A percentile compares a stretch with the other conserved stretches of the same genome.
These are phyloP conservation scores for Passer montanus DNA, from an alignment of 2,113 vertebrate genomes.

Conservation along the genomic window DNA sequence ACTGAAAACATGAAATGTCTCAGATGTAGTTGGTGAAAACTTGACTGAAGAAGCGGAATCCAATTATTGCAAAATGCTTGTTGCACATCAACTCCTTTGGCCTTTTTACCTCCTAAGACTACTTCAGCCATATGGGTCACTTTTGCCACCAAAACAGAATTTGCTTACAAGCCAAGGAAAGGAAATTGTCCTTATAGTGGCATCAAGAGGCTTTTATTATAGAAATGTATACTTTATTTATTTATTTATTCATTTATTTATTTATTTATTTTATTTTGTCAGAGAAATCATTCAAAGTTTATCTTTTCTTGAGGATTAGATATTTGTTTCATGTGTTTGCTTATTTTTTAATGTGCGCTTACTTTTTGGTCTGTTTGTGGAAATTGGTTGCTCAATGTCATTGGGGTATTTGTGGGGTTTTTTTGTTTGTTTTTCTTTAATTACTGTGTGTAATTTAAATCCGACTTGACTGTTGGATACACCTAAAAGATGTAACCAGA, in stretches of 20 bases:
- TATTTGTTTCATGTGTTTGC: background rate
- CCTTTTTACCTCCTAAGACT: background rate
- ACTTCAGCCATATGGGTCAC: background rate
- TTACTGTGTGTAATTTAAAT: background rate
- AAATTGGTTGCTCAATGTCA: background rate
- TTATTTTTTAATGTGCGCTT: background rate
- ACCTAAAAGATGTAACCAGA: background rate
- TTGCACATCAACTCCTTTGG: background rate
- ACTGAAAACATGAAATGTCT: background rate
- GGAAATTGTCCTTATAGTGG: background rate
- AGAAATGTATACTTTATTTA: too few relatives aligned
- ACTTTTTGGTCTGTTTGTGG: background rate
- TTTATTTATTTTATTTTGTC: background rate
- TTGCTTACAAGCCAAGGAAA: background rate
- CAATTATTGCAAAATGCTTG: background rate
- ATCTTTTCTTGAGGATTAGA: background rate
- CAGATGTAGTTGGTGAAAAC: background rate
- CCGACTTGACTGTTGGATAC: background rate
- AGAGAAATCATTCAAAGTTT: background rate
- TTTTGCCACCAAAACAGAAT: background rate
- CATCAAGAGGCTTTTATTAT: background rate
- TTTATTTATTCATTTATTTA: background rate
- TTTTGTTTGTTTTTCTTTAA: background rate
- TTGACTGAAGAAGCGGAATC: background rate
- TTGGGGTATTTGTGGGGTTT: too few relatives aligned